A percentile compares a stretch with the other conserved stretches of the same genome.
Evolutionary conservation across 2,888 invertebrate species (phyloP).

Genomic region (Cheilosia variabilis): DNA sequence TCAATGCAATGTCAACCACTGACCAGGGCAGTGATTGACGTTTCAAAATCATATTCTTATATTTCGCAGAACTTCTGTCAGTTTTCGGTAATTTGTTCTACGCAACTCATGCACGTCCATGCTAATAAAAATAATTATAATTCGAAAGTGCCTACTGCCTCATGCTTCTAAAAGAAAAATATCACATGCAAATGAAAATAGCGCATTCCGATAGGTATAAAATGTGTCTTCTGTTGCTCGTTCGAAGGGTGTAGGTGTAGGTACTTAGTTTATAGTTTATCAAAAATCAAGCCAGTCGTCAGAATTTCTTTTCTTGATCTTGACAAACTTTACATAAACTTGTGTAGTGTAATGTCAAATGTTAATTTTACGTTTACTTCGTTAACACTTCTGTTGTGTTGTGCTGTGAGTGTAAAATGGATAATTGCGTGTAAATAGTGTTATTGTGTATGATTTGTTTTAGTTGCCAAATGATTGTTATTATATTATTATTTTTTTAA

Average conservation of each 20-base stretch:
- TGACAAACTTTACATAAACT: background rate
- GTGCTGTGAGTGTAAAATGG: background rate
- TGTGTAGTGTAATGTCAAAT: background rate
- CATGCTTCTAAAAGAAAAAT: conserved; percentile 38
- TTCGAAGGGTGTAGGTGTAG: conserved; percentile 3
- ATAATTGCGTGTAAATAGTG: conserved; percentile 22
- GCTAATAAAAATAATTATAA: conserved; percentile 40
- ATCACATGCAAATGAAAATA: conserved; percentile 53
- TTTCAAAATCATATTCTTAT: no score
- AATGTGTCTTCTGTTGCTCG: background rate
- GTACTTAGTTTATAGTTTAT: background rate
- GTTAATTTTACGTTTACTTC: no score
- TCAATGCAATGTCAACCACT: no score
- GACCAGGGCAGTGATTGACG: no score
- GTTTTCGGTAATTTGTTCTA: conserved; percentile 58
- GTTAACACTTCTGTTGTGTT: conserved; percentile 5
- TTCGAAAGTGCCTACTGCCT: conserved; percentile 19
- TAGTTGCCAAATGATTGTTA: conserved; percentile 56
- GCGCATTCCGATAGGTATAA: conserved; percentile 19
- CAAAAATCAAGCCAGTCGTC: background rate
- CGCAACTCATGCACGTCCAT: conserved; percentile 66
- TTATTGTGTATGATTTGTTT: conserved; percentile 38
- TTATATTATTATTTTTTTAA: background rate
- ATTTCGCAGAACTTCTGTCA: background rate
- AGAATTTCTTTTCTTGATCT: background rate